A percentile compares a stretch with the other conserved stretches of the same genome.
Conservation (phyloP, 2,797 vertebrate genomes). For the Lepilemur ruficaudatus region DNA sequence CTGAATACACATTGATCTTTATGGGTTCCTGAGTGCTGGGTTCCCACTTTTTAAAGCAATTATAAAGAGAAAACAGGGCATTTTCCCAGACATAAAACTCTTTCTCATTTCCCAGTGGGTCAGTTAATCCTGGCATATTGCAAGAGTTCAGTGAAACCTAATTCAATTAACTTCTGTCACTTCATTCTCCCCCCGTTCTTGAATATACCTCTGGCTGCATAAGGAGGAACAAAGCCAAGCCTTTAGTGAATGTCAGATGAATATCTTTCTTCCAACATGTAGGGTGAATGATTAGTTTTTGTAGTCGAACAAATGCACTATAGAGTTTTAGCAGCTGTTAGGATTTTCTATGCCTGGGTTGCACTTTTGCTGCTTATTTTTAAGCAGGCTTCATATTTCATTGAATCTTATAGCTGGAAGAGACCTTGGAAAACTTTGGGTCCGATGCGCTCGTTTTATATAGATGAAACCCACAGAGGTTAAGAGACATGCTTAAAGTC, state of each 20-base stretch:
- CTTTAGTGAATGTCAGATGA: slow-evolving; percentile 33
- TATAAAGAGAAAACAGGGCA: slow-evolving; percentile 50
- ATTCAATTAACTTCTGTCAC: slow-evolving; percentile 46
- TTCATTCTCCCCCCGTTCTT: slow-evolving; percentile 1
- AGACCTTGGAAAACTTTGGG: background rate
- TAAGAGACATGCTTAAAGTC: background rate
- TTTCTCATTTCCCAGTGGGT: slow-evolving; percentile 30
- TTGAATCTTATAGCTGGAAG: background rate
- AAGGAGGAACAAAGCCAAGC: slow-evolving; percentile 50
- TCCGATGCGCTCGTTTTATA: background rate
- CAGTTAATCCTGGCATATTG: slow-evolving; percentile 20
- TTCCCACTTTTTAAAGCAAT: slow-evolving; percentile 32
- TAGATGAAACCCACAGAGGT: background rate
- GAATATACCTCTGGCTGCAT: background rate
- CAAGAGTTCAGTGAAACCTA: slow-evolving; percentile 10
- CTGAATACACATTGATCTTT: background rate
- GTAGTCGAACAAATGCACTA: slow-evolving; percentile 64
- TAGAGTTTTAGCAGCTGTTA: slow-evolving; percentile 76
- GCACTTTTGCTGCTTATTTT: slow-evolving; percentile 61
- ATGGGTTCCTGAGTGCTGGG: background rate
- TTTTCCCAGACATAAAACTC: slow-evolving; percentile 45
- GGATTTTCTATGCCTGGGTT: slow-evolving; percentile 73
- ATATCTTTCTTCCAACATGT: background rate
- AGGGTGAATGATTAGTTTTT: slow-evolving; percentile 49
- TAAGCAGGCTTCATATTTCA: slow-evolving; percentile 54